Conservation (phyloP, 2,797 vertebrate species). For the Heterohyrax brucei region DNA sequence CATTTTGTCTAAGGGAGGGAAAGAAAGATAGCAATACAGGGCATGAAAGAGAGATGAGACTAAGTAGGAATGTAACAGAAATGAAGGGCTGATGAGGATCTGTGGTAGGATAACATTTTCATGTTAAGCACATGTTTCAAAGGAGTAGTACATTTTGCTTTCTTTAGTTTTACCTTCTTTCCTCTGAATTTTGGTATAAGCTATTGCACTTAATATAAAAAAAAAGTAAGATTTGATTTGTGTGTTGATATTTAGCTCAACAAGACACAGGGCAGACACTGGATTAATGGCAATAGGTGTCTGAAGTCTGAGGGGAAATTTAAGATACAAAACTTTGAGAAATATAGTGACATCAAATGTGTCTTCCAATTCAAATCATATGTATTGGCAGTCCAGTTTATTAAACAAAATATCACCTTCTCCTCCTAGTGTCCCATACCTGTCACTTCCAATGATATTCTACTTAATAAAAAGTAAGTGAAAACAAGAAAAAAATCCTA, state of each 20-base stretch:
- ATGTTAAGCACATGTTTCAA: neutral
- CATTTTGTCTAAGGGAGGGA: neutral
- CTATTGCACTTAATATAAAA: neutral
- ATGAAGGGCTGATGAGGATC: neutral
- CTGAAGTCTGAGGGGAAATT: neutral
- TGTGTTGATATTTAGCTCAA: neutral
- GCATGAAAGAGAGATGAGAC: neutral
- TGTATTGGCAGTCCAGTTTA: neutral
- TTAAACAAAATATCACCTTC: neutral
- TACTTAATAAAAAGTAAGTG: neutral
- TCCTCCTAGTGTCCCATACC: neutral
- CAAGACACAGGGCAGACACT: neutral
- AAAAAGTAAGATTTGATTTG: neutral
- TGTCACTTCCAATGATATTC: conserved; percentile 8
- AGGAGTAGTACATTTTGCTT: neutral
- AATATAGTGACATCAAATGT: neutral
- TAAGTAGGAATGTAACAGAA: neutral
- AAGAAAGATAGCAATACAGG: neutral
- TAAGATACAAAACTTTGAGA: neutral
- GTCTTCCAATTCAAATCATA: neutral
- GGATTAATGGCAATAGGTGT: neutral
- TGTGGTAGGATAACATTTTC: neutral
- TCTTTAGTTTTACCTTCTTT: neutral
- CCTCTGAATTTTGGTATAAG: neutral
- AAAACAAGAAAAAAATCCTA: neutral